Evolutionary conservation across 2,113 vertebrate genomes (phyloP), one percentile per base, ranked within the genome.

Genomic region (Megaceryle maxima): DNA sequence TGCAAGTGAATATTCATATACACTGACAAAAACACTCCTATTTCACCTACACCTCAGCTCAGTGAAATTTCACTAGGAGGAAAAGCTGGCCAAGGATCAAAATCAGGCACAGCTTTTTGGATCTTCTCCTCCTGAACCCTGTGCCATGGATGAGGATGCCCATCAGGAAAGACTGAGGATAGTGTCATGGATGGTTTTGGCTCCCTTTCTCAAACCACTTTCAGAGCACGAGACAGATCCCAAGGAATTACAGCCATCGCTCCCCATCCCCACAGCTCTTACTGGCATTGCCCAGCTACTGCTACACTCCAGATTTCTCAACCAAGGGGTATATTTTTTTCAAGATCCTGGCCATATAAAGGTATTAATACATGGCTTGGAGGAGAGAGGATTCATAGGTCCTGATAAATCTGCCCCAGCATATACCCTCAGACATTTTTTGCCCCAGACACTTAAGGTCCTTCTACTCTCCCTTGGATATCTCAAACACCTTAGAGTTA

Each of bases 371-470:
- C 5, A 11, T 73, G 39, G 8, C 22, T 93, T 48, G 29, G 16
- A 75, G 29, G 17, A 13, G 20, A 63, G 37, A 63, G 20, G 28
- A 46, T 72, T 83, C 35, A n/a, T 6, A 64, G 6, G 10, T 46
- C 28, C 57, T 60, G 21, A 28, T 56, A 83, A 80, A 77, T 35
- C 18, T 9, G 17, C 7, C n/a, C 8, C 16, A 66, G 13, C 2
- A 0, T 3, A 22, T 10, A 44, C 9, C 11, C 6, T 55, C 19
- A 55, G 4, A 48, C 18, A 33, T 33, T 17, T 9, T 24, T 68
- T 3, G 1, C 5, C 31, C 10, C 59, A 51, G 13, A 16, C 0
- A 2, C 7, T 53, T 48, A n/a, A 21, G 16, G 12, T 44, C 35
- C 11, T 10, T 77, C 67, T 86, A 21, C 12, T 83, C 5, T 41